Base-by-base conservation (phyloP, 2,113 vertebrate genomes). In the Spea multiplicata region DNA sequence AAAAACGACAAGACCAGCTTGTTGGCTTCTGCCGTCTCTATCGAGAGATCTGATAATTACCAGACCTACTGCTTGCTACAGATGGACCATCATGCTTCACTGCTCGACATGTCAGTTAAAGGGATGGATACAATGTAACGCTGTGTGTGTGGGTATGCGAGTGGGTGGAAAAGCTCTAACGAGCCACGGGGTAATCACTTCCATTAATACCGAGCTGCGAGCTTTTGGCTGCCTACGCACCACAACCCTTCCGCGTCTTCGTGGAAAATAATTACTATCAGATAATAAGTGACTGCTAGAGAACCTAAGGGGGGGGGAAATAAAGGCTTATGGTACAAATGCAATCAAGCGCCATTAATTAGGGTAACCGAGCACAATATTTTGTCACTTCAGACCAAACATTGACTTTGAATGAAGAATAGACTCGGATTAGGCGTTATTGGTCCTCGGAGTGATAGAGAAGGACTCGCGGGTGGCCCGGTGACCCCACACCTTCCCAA, bases 261-360 rank as follows among this genome's bases (percentile, higher is more conserved):
- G 81, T 30, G 81, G 86, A 85, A 90, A 89, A 89, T 90, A 91
- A 92, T 92, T 90, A 92, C 87, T 84, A 84, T 81, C 82, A 84
- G 87, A 88, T 91, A 92, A 91, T 90, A 87, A 90, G 91, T 30
- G 86, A 90, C 89, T 88, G 86, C 90, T 88, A 87, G 89, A 88
- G 89, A 92, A 91, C 88, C 87, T 88, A 30, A 30, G 6, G 50
- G 89, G n/a, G n/a, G 85, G 84, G 87, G 88, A 92, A 91, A 92
- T 91, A 88, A 91, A 86, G 90, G 86, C 88, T 90, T 88, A 89
- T 85, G 88, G 81, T 85, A 90, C 88, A 87, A 85, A 86, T 83
- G 85, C 88, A 90, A 92, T 88, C 88, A 90, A 90, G 84, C 85
- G 90, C 87, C 92, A 92, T 93, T 92, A 92, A 89, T 86, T 83